Evolutionary conservation across 1,140 invertebrate species (phyloP).

Genomic region (Ooceraea biroi): DNA sequence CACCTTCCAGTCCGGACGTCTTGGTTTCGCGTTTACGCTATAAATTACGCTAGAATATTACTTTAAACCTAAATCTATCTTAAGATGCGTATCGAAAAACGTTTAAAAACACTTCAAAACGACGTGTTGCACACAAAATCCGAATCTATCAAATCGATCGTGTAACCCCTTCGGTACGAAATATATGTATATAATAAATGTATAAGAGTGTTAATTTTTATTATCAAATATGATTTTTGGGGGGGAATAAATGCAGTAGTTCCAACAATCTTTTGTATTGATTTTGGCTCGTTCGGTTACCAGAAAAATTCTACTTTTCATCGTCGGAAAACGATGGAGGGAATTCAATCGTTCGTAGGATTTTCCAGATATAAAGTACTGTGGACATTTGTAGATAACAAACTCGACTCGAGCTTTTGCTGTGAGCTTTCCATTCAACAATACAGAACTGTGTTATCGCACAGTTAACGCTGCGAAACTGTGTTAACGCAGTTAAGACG

Average conservation of each 20-base stretch:
- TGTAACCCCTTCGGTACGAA: constrained; percentile 44
- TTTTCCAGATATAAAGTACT: no score
- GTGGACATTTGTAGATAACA: background rate
- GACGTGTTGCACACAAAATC: constrained; percentile 10
- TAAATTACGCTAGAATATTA: constrained; percentile 34
- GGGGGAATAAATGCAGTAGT: constrained; percentile 1
- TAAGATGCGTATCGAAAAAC: constrained; percentile 39
- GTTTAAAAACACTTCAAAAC: constrained; percentile 45
- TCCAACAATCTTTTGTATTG: constrained; percentile 12
- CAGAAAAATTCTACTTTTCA: background rate
- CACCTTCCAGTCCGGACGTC: constrained; percentile 14
- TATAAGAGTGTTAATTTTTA: constrained; percentile 13
- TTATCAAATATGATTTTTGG: constrained; percentile 17
- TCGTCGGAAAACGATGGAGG: background rate
- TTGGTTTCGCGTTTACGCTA: constrained; percentile 9
- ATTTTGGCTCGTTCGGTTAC: background rate
- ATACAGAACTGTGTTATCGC: background rate
- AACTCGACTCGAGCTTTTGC: background rate
- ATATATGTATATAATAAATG: background rate
- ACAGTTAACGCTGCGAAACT: constrained; percentile 10
- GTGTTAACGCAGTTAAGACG: background rate
- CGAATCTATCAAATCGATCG: constrained; percentile 16
- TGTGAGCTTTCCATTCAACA: background rate
- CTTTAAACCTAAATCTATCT: constrained; percentile 25
- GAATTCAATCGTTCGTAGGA: background rate